Evolutionary conservation across 1,140 invertebrate species (phyloP).

Genomic region (Mercenaria mercenaria): DNA sequence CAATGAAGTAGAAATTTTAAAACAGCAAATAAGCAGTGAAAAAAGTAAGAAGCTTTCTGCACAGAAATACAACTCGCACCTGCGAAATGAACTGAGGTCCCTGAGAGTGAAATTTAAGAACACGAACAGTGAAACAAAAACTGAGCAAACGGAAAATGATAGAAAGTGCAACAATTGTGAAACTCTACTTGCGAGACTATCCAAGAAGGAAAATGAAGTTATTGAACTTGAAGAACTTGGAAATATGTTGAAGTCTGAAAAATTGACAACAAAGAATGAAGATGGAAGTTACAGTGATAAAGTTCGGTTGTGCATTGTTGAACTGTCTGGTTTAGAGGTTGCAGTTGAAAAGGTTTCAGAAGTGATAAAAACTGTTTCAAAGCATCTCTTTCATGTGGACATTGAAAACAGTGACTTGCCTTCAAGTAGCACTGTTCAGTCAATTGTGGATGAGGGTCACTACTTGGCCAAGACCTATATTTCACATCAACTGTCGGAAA

Average conservation of each 20-base stretch:
- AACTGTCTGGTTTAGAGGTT: slow-evolving; percentile 37
- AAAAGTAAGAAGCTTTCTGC: neutral
- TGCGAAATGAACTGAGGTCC: neutral
- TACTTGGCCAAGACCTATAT: slow-evolving; percentile 23
- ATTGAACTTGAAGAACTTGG: neutral
- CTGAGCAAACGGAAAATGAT: neutral
- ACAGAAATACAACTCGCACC: neutral
- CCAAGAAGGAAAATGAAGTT: neutral
- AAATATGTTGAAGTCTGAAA: neutral
- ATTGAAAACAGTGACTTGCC: slow-evolving; percentile 48
- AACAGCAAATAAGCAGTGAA: neutral
- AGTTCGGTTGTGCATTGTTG: slow-evolving; percentile 13
- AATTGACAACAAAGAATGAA: slow-evolving; percentile 13
- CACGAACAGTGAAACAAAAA: neutral
- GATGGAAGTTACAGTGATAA: slow-evolving; percentile 47
- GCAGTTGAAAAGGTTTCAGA: slow-evolving; percentile 61
- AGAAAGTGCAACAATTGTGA: neutral
- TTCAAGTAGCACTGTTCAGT: slow-evolving; percentile 41
- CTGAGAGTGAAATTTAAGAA: neutral
- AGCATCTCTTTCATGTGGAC: slow-evolving; percentile 49
- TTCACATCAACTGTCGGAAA: neutral
- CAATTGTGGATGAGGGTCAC: neutral
- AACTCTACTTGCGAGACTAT: neutral
- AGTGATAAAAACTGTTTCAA: slow-evolving; percentile 56
- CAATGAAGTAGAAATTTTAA: neutral